A percentile compares a stretch with the other conserved stretches of the same genome.
phyloP scores from a whole-genome alignment of 2,797 vertebrate genomes.

The Rhincodon typus region DNA sequence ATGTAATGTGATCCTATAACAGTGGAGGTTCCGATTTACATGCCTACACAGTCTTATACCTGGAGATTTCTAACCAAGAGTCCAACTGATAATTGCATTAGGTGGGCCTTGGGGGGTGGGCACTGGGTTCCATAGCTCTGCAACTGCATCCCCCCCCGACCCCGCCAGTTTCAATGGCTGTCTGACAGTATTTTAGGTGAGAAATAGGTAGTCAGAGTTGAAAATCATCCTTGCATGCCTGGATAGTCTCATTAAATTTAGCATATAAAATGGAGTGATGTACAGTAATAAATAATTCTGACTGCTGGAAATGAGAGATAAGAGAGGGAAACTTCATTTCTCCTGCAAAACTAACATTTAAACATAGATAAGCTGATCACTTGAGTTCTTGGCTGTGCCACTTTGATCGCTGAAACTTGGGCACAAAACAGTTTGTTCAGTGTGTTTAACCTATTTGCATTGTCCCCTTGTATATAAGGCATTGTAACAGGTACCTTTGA shows the following conservation, averaged over 20 bases:
- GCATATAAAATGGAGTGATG: background rate
- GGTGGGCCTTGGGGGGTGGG: background rate
- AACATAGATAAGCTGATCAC: background rate
- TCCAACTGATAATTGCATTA: background rate
- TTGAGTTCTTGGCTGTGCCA: background rate
- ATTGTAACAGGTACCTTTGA: background rate
- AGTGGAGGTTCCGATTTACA: background rate
- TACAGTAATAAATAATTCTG: background rate
- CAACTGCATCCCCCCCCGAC: background rate
- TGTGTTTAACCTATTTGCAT: background rate
- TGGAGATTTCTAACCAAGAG: too few relatives aligned
- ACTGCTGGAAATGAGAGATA: background rate
- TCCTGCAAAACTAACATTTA: background rate
- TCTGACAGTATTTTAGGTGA: background rate
- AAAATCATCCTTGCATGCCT: background rate
- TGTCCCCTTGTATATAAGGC: background rate
- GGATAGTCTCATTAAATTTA: background rate
- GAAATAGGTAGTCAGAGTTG: background rate
- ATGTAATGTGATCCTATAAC: too few relatives aligned
- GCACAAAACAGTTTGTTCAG: background rate
- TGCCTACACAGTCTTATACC: too few relatives aligned
- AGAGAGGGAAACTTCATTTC: background rate
- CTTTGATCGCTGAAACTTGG: background rate
- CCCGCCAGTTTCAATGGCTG: background rate
- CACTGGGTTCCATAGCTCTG: too few relatives aligned